Evolutionary conservation across 1,140 invertebrate species (phyloP), one percentile per base, ranked within the genome.

Genomic region (Bemisia tabaci): DNA sequence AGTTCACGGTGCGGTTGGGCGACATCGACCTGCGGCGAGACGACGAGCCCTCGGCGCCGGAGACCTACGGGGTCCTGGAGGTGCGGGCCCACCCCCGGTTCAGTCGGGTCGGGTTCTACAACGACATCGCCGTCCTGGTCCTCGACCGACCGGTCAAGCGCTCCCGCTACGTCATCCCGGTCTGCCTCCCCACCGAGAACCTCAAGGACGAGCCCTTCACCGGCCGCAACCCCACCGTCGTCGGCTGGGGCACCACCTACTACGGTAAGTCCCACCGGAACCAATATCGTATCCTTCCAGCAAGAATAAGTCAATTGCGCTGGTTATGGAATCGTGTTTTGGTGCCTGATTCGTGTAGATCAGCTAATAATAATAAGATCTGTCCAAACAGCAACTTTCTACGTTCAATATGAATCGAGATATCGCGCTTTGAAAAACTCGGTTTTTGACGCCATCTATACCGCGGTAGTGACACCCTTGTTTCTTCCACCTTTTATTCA

Each of bases 181-280:
- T 95, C 60, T 96, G 93, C 76, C 77, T 95, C 48, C 93, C 94
- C 0, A 80, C 80, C 12, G 77, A 76, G 1, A 77, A 81, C 25
- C 77, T 84, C 59, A 77, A 78, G 22, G 75, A 77, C 1, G 81
- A 86, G 67, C 79, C 77, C 27, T 89, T 90, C 71, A 82, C 86
- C 22, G 89, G 89, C 0, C 79, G 80, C 22, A 83, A 87, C 68
- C 89, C 89, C 1, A 94, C 91, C 0, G 92, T 95, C 0, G 89
- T 94, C 17, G 92, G 92, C n/a, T 95, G 92, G 91, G 92, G 93
- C 23, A 91, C 88, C 9, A 90, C 90, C 1, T 88, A 90, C 72
- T 89, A 92, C 75, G 87, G 84, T 84, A 75, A 73, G 68, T n/a
- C n/a, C n/a, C n/a, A n/a, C n/a, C n/a, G n/a, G n/a, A n/a, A n/a